Base-by-base conservation (phyloP, 2,797 vertebrate genomes). In the Galago senegalensis region DNA sequence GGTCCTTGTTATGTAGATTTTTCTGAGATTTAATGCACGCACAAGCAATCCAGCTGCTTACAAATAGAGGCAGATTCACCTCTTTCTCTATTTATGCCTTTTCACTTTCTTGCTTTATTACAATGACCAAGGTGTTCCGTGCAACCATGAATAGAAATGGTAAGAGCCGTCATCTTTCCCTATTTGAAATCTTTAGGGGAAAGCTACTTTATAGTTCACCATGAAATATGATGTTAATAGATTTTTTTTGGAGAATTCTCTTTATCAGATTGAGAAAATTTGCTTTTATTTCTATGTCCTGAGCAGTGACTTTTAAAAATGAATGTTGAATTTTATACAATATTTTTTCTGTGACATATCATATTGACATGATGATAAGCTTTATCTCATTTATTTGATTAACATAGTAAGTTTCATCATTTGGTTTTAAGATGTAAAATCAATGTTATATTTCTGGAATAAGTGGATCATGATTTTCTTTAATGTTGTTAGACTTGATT, bases 371-470 rank as follows among this genome's bases (percentile, higher is more conserved):
- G 43, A 72, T 85, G 13, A 70, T 85, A 23, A 25, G 7, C 18
- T 81, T 92, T 70, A 67, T 27, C 7, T 23, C 31, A 73, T 61
- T 72, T 88, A 53, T 27, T 60, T 25, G 84, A 18, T 75, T 87
- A 67, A 70, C 70, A 58, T 25, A 6, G 17, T 70, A 4, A 75
- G 70, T 70, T 60, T 67, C 17, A 72, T 73, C 84, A 2, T 65
- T 82, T 94, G 20, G 81, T 87, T 96, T 87, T 94, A 69, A 84
- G 89, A 82, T 86, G 80, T 43, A 77, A 85, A 89, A 63, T 9
- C 58, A 88, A 40, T 37, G 58, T 93, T 85, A 81, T 1, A 82
- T 81, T 85, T 13, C 11, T 86, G 67, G 20, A 84, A 79, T 82
- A 85, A 61, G 53, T 76, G 25, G 25, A 13, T 86, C 43, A 46